These are phyloP conservation scores for Panopea generosa DNA, from an alignment of 2,888 invertebrate species.

Conservation along the genomic window DNA sequence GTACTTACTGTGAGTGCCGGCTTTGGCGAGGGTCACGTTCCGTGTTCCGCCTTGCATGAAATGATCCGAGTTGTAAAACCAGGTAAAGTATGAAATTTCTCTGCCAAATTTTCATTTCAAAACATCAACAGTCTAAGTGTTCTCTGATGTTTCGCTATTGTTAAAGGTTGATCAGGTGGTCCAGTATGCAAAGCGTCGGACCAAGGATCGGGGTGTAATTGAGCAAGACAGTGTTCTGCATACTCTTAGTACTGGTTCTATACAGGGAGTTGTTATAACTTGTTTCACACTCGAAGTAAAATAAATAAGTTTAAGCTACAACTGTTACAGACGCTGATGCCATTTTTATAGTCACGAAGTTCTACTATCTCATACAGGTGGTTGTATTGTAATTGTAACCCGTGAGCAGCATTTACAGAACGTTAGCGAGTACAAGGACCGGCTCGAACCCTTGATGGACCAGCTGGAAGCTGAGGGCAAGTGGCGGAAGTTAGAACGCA, in stretches of 20 bases:
- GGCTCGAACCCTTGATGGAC: slow-evolving; percentile 70
- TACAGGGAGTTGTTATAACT: no score
- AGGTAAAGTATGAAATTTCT: slow-evolving; percentile 65
- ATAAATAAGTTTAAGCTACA: no score
- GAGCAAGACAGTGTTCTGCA: no score
- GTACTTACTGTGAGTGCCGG: slow-evolving; percentile 72
- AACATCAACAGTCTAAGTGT: no score
- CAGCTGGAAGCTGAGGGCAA: slow-evolving; percentile 62
- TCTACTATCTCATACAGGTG: slow-evolving; percentile 64
- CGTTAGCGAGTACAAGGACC: slow-evolving; percentile 70
- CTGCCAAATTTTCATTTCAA: not conserved
- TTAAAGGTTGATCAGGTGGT: no score
- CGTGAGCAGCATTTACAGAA: slow-evolving; percentile 72
- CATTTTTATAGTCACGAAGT: no score
- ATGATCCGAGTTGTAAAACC: slow-evolving; percentile 72
- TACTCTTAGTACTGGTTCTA: no score
- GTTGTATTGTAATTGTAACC: slow-evolving; percentile 75
- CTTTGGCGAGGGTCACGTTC: slow-evolving; percentile 78
- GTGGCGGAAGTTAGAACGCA: slow-evolving; percentile 68
- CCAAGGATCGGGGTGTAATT: no score
- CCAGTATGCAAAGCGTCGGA: no score
- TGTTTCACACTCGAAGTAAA: no score
- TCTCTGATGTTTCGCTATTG: no score
- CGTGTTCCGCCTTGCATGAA: slow-evolving; percentile 70
- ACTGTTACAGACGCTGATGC: no score